A percentile compares a stretch with the other conserved stretches of the same genome.
Evolutionary conservation across 1,140 invertebrate species (phyloP).

Genomic region (Papilio dardanus): DNA sequence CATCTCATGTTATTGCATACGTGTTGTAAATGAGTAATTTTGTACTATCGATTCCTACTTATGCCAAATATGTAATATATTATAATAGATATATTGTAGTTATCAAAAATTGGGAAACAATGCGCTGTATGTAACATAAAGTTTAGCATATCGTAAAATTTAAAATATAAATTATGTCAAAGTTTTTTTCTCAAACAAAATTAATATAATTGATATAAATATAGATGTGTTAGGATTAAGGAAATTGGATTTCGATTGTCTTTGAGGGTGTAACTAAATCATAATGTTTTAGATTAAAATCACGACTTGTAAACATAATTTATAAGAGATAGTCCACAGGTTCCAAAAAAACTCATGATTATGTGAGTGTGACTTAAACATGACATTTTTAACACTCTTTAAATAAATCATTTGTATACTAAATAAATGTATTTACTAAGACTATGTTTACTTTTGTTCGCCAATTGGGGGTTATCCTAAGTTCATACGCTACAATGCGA

Average conservation of each 20-base stretch:
- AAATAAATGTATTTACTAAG: no score
- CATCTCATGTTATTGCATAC: background rate
- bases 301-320: no score
- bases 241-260: background rate
- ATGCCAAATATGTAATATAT: constrained; percentile 57
- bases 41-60: constrained; percentile 6
- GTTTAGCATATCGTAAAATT: constrained; percentile 61
- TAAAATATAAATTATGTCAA: constrained; percentile 5
- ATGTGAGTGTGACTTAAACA: no score
- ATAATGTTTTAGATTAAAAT: background rate
- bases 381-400: no score
- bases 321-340: no score
- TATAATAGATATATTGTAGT: constrained; percentile 40
- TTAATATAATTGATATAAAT: background rate
- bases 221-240: background rate
- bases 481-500: no score
- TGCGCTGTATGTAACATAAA: constrained; percentile 74
- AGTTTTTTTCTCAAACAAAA: background rate
- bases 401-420: no score
- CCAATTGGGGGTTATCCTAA: no score
- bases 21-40: background rate
- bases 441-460: no score
- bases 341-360: no score
- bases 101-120: constrained; percentile 75
- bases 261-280: background rate